Conservation (phyloP, 2,113 vertebrate genomes). For the Laticauda laticaudata region DNA sequence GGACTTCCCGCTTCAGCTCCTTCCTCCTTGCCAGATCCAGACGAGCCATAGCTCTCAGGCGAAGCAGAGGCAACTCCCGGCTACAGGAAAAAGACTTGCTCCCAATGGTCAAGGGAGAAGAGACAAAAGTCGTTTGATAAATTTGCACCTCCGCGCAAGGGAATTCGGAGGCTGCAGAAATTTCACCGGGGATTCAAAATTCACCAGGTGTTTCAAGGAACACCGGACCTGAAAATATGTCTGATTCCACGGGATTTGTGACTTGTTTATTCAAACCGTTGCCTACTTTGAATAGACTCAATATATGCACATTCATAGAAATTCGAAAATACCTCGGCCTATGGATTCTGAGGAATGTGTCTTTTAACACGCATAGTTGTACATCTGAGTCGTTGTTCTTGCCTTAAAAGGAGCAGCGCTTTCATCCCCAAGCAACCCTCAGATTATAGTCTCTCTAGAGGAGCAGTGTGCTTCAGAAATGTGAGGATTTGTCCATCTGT, state of each 20-base stretch:
- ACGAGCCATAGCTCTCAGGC: neutral
- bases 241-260: neutral
- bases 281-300: neutral
- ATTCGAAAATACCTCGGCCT: neutral
- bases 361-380: neutral
- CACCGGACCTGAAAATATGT: neutral
- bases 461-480: neutral
- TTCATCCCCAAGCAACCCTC: neutral
- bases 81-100: neutral
- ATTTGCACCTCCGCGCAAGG: neutral
- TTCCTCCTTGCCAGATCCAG: neutral
- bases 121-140: neutral
- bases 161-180: neutral
- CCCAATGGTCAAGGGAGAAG: neutral
- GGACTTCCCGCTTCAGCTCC: neutral
- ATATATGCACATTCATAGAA: neutral
- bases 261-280: neutral
- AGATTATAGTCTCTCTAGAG: neutral
- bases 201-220: neutral
- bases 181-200: neutral
- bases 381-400: neutral
- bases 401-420: neutral
- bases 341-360: neutral
- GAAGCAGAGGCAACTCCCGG: neutral
- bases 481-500: neutral